Evolutionary conservation across 2,113 vertebrate species (phyloP).

Genomic region (Sakesphorus luctuosus): DNA sequence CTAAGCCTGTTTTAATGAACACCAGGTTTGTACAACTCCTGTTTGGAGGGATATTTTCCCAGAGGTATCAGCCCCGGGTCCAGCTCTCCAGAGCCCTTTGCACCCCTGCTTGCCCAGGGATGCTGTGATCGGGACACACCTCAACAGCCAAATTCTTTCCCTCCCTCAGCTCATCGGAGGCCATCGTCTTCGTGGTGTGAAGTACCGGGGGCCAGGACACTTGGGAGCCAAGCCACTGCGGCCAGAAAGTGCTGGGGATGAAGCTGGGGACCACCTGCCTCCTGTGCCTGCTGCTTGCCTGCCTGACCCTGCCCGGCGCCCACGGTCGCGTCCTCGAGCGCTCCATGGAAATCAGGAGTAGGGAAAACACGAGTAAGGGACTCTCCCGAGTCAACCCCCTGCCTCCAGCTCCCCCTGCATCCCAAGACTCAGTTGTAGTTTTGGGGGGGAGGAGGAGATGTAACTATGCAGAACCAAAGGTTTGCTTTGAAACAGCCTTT

Average conservation of each 20-base stretch:
- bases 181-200: accelerated
- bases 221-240: accelerated
- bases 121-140: background rate
- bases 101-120: accelerated
- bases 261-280: constrained; percentile 48
- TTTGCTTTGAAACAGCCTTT: background rate
- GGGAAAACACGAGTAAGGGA: constrained; percentile 66
- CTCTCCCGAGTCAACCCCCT: too few relatives aligned
- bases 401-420: background rate
- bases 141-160: background rate
- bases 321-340: background rate
- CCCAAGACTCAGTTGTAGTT: background rate
- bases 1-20: background rate
- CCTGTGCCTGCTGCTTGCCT: constrained; percentile 75
- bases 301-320: constrained; percentile 25
- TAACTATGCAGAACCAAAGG: background rate
- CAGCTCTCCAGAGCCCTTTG: background rate
- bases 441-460: background rate
- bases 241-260: constrained; percentile 11
- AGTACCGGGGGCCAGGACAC: accelerated
- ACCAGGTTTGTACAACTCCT: background rate
- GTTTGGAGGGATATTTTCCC: background rate
- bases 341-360: constrained; percentile 77
- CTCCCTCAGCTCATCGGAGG: accelerated
- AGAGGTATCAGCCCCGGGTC: background rate